phyloP scores from a whole-genome alignment of 2,113 vertebrate genomes.

The Callipepla squamata region DNA sequence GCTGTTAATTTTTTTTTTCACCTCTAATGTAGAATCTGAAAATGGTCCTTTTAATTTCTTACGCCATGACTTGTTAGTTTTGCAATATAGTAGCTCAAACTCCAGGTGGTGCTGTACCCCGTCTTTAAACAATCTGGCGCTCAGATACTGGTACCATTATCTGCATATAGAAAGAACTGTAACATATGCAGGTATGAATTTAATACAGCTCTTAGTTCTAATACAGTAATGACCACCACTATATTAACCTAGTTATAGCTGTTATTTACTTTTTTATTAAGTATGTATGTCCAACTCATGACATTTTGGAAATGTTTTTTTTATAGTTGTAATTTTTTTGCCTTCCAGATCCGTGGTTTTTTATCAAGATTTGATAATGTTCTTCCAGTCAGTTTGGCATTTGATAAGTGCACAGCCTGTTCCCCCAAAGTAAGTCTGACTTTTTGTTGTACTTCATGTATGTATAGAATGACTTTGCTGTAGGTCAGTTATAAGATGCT shows the following conservation, averaged over 20 bases:
- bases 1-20: not conserved
- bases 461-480: not conserved
- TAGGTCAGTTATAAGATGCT: not conserved
- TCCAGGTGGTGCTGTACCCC: conserved; percentile 74
- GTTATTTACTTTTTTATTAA: not conserved
- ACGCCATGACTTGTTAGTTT: not conserved
- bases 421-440: conserved; percentile 87
- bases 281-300: not conserved
- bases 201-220: not conserved
- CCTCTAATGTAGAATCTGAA: not conserved
- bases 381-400: conserved; percentile 96
- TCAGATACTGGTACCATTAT: not conserved
- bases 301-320: not conserved
- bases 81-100: conserved; percentile 40
- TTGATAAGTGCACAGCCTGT: conserved; percentile 98
- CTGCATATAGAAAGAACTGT: not conserved
- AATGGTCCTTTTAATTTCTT: not conserved
- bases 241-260: not conserved
- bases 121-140: not conserved
- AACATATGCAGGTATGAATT: not conserved
- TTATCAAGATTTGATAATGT: conserved; percentile 97
- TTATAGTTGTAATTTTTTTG: not conserved
- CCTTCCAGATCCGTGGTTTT: conserved; percentile 93
- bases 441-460: not conserved
- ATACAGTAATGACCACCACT: not conserved